phyloP scores from a whole-genome alignment of 2,797 vertebrate genomes.

The Microhierax caerulescens region DNA sequence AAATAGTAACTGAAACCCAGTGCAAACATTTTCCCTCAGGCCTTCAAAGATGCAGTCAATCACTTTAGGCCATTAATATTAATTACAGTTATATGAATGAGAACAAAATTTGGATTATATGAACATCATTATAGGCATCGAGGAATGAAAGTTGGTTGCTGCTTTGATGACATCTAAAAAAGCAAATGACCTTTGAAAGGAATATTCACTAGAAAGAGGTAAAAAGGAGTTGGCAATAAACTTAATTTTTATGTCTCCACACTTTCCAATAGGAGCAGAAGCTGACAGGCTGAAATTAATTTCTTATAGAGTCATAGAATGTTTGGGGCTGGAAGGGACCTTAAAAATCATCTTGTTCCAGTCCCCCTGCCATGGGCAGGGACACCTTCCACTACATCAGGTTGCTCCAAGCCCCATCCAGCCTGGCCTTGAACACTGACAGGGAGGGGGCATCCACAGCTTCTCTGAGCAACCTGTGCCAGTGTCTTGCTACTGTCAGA shows the following conservation, averaged over 20 bases:
- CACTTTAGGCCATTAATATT: neutral
- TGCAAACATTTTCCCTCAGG: neutral
- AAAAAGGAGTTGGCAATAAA: neutral
- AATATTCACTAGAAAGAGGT: neutral
- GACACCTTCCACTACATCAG: too few species aligned
- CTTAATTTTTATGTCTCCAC: neutral
- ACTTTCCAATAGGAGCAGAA: neutral
- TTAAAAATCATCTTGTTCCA: too few species aligned
- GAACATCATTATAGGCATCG: neutral
- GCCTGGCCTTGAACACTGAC: too few species aligned
- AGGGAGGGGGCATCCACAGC: too few species aligned
- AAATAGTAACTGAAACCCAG: conserved; percentile 5
- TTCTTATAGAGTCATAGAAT: too few species aligned
- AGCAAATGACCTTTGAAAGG: neutral
- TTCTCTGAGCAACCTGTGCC: too few species aligned
- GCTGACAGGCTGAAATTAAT: neutral
- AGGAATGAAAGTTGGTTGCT: neutral
- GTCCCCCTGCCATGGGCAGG: too few species aligned
- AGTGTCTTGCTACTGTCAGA: too few species aligned
- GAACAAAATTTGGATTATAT: neutral
- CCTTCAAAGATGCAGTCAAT: neutral
- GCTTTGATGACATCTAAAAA: neutral
- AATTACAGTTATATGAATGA: neutral
- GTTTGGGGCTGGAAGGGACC: too few species aligned
- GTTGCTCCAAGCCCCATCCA: too few species aligned